These are phyloP conservation scores for Ophion obscuratus DNA, from an alignment of 2,888 invertebrate genomes.

Conservation along the genomic window DNA sequence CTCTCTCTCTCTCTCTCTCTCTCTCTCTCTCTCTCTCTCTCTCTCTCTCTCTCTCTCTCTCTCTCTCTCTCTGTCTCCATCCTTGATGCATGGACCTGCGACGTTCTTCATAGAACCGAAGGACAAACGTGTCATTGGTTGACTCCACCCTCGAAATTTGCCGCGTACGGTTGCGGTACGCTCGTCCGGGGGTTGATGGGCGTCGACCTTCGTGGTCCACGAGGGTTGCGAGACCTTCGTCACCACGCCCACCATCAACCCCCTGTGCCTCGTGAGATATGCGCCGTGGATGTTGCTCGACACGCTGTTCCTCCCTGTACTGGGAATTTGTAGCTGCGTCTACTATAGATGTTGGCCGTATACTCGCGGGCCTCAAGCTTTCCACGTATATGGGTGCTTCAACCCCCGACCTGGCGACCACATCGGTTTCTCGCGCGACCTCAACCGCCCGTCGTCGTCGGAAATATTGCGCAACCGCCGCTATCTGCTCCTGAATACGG, in stretches of 20 bases:
- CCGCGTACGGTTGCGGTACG: conserved; percentile 62
- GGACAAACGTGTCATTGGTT: conserved; percentile 80
- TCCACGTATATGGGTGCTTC: neutral
- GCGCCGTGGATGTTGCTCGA: conserved; percentile 39
- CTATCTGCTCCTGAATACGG: conserved; percentile 5
- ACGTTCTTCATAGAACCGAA: neutral
- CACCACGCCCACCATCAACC: conserved; percentile 68
- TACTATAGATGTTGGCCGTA: neutral
- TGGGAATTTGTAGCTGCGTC: conserved; percentile 7
- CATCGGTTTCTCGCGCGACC: conserved; percentile 21
- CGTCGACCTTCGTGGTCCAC: conserved; percentile 61
- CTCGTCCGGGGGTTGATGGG: conserved; percentile 71
- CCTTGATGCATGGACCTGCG: conserved; percentile 27
- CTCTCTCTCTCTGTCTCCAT: conserved; percentile 55
- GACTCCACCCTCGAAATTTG: conserved; percentile 78
- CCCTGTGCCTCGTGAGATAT: conserved; percentile 35
- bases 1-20: conserved; percentile 54
- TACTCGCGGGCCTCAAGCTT: neutral
- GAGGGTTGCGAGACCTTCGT: conserved; percentile 69
- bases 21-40: conserved; percentile 67
- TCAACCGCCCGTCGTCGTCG: neutral
- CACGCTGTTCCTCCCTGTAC: conserved; percentile 9
- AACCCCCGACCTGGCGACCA: neutral
- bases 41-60: conserved; percentile 16
- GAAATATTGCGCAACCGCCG: conserved; percentile 33